Percentiles rank a stretch among this genome's conserved stretches.
These are phyloP conservation scores for Venustoraphidia nigricollis DNA, from an alignment of 2,888 invertebrate species.

Conservation along the genomic window DNA sequence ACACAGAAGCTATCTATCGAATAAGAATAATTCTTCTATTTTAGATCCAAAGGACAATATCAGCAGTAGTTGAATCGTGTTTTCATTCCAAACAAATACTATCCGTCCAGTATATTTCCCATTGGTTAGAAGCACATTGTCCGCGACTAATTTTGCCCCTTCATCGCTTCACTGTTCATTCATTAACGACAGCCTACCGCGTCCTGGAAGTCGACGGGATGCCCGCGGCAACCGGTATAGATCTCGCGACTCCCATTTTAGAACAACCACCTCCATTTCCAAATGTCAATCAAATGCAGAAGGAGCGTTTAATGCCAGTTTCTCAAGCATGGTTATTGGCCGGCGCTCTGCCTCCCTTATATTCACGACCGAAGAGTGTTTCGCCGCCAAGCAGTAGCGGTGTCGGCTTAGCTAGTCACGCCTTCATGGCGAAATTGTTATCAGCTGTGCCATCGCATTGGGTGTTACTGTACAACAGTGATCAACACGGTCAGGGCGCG, in stretches of 20 bases:
- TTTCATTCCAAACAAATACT: slow-evolving; percentile 64
- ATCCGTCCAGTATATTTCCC: slow-evolving; percentile 59
- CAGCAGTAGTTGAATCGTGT: slow-evolving; percentile 60
- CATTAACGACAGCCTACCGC: slow-evolving; percentile 40
- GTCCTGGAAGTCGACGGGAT: slow-evolving; percentile 25
- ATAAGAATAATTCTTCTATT: slow-evolving; percentile 5
- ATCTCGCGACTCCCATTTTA: slow-evolving; percentile 61
- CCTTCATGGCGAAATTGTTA: slow-evolving; percentile 46
- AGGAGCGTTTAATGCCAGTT: slow-evolving; percentile 36
- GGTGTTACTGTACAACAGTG: slow-evolving; percentile 69
- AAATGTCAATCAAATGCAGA: neutral
- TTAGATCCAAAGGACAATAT: slow-evolving; percentile 52
- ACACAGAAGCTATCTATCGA: neutral
- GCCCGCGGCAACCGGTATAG: slow-evolving; percentile 32
- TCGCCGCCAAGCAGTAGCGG: slow-evolving; percentile 25
- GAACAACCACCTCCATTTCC: slow-evolving; percentile 36
- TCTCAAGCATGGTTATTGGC: slow-evolving; percentile 59
- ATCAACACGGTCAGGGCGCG: slow-evolving; percentile 72
- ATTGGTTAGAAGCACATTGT: slow-evolving; percentile 69
- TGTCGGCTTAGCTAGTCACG: slow-evolving; percentile 24
- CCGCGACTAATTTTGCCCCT: slow-evolving; percentile 60
- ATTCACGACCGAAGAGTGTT: slow-evolving; percentile 27
- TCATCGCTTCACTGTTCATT: slow-evolving; percentile 47
- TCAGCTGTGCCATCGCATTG: slow-evolving; percentile 66
- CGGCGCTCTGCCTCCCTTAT: slow-evolving; percentile 43